Percentiles rank a stretch among this genome's conserved stretches.
phyloP scores from a whole-genome alignment of 1,140 invertebrate species.

The Drosophila parvula region DNA sequence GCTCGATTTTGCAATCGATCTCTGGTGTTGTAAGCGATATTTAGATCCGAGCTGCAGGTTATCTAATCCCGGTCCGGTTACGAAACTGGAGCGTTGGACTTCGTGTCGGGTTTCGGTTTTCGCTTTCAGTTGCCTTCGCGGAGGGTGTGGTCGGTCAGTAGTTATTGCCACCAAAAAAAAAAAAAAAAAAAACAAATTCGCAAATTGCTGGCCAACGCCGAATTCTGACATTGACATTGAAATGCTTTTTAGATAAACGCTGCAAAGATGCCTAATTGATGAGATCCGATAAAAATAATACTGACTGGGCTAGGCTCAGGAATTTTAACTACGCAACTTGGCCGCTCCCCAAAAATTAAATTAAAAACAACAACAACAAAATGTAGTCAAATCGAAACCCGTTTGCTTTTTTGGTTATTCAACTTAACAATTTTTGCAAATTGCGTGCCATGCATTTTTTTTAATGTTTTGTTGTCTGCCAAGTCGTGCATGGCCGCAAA shows the following conservation, averaged over 20 bases:
- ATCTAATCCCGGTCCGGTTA: conserved; percentile 30
- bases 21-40: conserved; percentile 47
- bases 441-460: conserved; percentile 75
- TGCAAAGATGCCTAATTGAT: conserved; percentile 43
- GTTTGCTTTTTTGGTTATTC: conserved; percentile 72
- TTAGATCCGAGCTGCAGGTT: conserved; percentile 51
- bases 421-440: conserved; percentile 59
- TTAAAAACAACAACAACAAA: background rate
- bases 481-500: conserved; percentile 54
- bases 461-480: conserved; percentile 20
- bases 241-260: conserved; percentile 43
- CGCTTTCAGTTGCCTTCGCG: background rate
- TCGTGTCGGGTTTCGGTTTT: conserved; percentile 16
- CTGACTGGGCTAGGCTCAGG: conserved; percentile 39
- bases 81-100: conserved; percentile 23
- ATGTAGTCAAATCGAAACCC: conserved; percentile 45
- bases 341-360: conserved; percentile 55
- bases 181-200: conserved; percentile 6
- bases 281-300: conserved; percentile 8
- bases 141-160: conserved; percentile 33
- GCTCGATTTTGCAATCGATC: conserved; percentile 56
- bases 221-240: conserved; percentile 80
- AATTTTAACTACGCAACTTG: conserved; percentile 55
- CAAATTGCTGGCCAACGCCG: conserved; percentile 5
- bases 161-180: background rate